These are phyloP conservation scores for Sicus ferrugineus DNA, from an alignment of 2,888 invertebrate species.

Conservation along the genomic window DNA sequence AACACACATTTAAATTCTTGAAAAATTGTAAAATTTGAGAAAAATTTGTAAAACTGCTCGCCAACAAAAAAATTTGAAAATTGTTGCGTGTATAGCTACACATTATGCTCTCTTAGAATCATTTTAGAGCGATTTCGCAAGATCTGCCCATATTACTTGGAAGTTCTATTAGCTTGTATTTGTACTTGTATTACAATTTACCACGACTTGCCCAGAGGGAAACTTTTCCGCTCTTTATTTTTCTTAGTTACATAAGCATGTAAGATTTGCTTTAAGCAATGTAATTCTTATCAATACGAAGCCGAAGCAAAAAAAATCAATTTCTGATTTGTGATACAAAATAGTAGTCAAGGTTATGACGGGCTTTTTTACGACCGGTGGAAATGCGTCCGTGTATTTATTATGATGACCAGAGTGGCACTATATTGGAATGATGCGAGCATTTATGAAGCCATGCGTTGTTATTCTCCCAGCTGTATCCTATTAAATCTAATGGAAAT, in stretches of 20 bases:
- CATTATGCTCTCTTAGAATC: too few species aligned
- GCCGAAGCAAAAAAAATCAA: conserved; percentile 24
- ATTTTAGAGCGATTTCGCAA: too few species aligned
- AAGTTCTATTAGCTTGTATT: too few species aligned
- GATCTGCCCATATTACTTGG: too few species aligned
- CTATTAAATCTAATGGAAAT: conserved; percentile 63
- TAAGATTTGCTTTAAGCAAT: not conserved
- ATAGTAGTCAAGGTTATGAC: conserved; percentile 57
- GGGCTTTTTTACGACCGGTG: conserved; percentile 58
- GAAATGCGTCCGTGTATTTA: conserved; percentile 46
- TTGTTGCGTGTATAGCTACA: too few species aligned
- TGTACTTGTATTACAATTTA: too few species aligned
- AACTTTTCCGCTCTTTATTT: not conserved
- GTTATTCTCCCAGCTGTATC: conserved; percentile 50
- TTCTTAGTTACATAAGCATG: not conserved
- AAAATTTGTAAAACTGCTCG: too few species aligned
- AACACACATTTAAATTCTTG: too few species aligned
- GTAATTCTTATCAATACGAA: conserved; percentile 10
- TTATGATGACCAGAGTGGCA: conserved; percentile 43
- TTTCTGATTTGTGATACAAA: not conserved
- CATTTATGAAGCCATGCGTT: conserved; percentile 40
- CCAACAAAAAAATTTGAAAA: too few species aligned
- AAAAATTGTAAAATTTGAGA: too few species aligned
- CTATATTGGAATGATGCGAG: not conserved
- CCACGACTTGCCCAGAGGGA: too few species aligned